Evolutionary conservation across 2,113 vertebrate genomes (phyloP).

Genomic region (Mellivora capensis): DNA sequence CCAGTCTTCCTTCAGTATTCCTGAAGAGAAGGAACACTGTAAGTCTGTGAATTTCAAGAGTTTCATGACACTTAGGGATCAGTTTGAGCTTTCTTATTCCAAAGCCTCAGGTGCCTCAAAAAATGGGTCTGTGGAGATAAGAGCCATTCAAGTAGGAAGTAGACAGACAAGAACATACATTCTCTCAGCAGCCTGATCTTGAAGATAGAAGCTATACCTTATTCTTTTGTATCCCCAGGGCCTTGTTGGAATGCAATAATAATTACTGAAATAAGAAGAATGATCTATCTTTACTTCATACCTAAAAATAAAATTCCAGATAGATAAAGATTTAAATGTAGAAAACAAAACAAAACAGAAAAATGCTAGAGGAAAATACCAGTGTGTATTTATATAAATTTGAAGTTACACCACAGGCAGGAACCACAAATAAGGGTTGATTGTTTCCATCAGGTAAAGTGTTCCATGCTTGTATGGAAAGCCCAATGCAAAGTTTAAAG

Average conservation of each 20-base stretch:
- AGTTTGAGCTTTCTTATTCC: background rate
- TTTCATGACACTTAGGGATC: background rate
- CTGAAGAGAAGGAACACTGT: background rate
- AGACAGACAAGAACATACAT: background rate
- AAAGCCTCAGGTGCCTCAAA: background rate
- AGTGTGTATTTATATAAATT: background rate
- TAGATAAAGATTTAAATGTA: background rate
- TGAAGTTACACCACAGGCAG: background rate
- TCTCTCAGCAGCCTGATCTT: background rate
- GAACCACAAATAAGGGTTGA: background rate
- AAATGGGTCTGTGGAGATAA: background rate
- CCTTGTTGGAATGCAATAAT: background rate
- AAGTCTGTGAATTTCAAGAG: background rate
- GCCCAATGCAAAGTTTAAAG: background rate
- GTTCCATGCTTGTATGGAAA: background rate
- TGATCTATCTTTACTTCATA: background rate
- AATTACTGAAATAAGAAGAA: background rate
- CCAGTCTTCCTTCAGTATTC: background rate
- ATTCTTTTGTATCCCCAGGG: background rate
- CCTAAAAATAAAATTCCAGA: conserved; percentile 1
- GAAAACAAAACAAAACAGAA: background rate
- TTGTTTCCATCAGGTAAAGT: background rate
- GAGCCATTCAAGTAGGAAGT: background rate
- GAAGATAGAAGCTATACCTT: background rate
- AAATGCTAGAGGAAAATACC: background rate